Conservation (phyloP, 1,140 invertebrate species). For the Phenacoccus solenopsis region DNA sequence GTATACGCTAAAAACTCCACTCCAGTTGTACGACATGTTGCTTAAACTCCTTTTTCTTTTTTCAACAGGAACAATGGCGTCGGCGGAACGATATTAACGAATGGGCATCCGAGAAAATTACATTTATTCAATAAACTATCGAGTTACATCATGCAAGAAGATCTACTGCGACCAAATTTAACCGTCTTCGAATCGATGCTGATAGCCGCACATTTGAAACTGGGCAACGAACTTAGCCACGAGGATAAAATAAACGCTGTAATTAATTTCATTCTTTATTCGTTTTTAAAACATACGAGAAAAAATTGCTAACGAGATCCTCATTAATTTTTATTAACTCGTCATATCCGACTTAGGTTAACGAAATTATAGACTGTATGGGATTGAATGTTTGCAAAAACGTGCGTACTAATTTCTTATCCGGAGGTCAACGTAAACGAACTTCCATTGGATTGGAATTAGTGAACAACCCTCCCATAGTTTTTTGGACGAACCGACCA, state of each 20-base stretch:
- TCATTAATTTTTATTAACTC: conserved; percentile 5
- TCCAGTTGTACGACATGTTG: too few relatives aligned
- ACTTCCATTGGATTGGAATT: conserved; percentile 51
- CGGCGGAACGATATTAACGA: conserved; percentile 54
- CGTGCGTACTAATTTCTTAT: conserved; percentile 39
- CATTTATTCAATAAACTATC: conserved; percentile 55
- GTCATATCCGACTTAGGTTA: conserved; percentile 29
- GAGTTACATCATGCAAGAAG: conserved; percentile 85
- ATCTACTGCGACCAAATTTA: conserved; percentile 61
- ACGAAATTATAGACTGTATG: conserved; percentile 34
- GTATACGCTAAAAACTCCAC: too few relatives aligned
- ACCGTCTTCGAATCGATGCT: conserved; percentile 58
- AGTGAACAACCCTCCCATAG: conserved; percentile 50
- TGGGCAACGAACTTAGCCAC: conserved; percentile 39
- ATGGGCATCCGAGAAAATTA: conserved; percentile 58
- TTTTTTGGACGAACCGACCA: conserved; percentile 57
- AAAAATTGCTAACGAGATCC: too few relatives aligned
- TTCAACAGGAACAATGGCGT: conserved; percentile 33
- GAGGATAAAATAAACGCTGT: conserved; percentile 27
- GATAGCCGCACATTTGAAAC: conserved; percentile 69
- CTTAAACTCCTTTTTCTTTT: too few relatives aligned
- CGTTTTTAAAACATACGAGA: background rate
- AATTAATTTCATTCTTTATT: conserved; percentile 19
- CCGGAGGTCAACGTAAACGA: conserved; percentile 50
- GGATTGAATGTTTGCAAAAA: conserved; percentile 37